Evolutionary conservation across 92 coral and sea anemone genomes (phyloP).

Genomic region (Siderastrea radians): DNA sequence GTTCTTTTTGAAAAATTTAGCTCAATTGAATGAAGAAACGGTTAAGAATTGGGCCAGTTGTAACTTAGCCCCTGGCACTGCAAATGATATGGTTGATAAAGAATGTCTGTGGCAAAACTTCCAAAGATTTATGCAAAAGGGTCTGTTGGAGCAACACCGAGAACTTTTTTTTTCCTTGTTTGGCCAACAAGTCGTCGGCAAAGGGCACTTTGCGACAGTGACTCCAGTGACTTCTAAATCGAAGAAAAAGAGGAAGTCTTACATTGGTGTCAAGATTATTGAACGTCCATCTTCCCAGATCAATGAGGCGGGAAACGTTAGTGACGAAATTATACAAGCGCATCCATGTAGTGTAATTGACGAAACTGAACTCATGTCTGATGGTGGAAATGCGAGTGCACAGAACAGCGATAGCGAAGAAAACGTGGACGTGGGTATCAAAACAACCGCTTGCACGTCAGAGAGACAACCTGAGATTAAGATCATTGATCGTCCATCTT

Average conservation of each 20-base stretch:
- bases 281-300: neutral
- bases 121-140: neutral
- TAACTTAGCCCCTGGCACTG: neutral
- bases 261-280: neutral
- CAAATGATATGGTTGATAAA: neutral
- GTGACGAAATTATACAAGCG: neutral
- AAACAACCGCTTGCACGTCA: neutral
- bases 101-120: neutral
- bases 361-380: neutral
- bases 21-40: neutral
- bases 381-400: neutral
- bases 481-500: neutral
- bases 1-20: neutral
- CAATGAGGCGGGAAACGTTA: neutral
- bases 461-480: neutral
- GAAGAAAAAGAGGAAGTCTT: neutral
- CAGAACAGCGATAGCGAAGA: neutral
- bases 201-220: neutral
- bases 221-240: neutral
- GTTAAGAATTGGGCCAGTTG: neutral
- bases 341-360: neutral
- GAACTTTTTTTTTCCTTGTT: neutral
- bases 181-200: neutral
- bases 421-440: neutral
- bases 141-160: neutral